phyloP scores from a whole-genome alignment of 2,113 vertebrate genomes.

The Canis aureus region DNA sequence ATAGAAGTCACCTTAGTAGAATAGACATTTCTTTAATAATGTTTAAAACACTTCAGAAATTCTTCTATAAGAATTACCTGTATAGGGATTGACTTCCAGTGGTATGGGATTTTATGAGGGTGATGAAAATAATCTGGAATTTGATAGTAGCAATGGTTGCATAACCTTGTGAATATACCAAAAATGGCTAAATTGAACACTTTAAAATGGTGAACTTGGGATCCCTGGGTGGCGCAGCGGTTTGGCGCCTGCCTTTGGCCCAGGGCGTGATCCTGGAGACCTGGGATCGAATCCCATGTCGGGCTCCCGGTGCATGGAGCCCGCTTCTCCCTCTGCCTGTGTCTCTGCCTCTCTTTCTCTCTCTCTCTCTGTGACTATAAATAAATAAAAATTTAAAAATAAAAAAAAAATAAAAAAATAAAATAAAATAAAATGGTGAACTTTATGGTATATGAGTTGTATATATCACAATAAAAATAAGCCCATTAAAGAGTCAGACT shows the following conservation, averaged over 20 bases:
- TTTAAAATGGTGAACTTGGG: background rate
- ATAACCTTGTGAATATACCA: background rate
- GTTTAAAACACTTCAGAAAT: background rate
- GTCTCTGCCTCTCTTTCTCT: no score
- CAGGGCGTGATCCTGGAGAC: no score
- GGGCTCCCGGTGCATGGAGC: no score
- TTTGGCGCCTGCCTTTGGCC: no score
- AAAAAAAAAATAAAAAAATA: no score
- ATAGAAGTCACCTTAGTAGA: background rate
- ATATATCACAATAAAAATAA: background rate
- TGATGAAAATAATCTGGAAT: constrained; percentile 1
- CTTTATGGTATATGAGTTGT: background rate
- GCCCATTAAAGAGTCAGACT: background rate
- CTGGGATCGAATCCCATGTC: no score
- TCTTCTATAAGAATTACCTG: background rate
- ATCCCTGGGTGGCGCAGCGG: no score
- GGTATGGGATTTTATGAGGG: background rate
- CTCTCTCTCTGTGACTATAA: no score
- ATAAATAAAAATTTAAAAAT: no score
- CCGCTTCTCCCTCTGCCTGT: no score
- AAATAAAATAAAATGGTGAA: background rate
- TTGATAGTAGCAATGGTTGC: background rate
- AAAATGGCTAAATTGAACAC: background rate
- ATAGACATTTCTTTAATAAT: background rate
- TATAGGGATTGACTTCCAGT: background rate